phyloP scores from a whole-genome alignment of 2,888 invertebrate genomes.

The Leucania comma region DNA sequence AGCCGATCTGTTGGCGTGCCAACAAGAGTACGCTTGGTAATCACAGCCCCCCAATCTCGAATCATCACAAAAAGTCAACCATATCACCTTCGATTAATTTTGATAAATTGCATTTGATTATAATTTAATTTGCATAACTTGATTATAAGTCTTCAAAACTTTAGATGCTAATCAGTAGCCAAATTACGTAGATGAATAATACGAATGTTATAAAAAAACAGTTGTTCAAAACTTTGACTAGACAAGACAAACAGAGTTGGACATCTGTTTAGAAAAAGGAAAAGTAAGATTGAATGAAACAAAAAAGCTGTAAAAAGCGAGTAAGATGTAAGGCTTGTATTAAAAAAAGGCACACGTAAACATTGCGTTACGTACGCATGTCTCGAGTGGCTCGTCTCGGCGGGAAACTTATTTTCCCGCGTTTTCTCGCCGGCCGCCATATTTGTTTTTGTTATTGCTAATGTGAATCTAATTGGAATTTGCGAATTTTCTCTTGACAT shows the following conservation, averaged over 20 bases:
- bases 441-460: constrained; percentile 75
- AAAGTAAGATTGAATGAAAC: constrained; percentile 47
- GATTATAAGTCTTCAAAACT: constrained; percentile 28
- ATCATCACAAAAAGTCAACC: constrained; percentile 38
- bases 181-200: constrained; percentile 15
- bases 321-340: constrained; percentile 53
- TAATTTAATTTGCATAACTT: constrained; percentile 57
- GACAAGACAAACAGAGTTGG: constrained; percentile 30
- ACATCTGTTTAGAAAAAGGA: constrained; percentile 55
- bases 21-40: constrained; percentile 58
- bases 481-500: constrained; percentile 45
- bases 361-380: constrained; percentile 86
- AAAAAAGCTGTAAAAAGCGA: constrained; percentile 59
- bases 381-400: constrained; percentile 81
- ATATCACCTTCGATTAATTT: constrained; percentile 38
- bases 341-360: constrained; percentile 76
- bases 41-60: constrained; percentile 36
- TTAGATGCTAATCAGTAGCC: constrained; percentile 39
- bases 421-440: constrained; percentile 80
- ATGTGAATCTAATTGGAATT: constrained; percentile 82
- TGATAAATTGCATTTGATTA: constrained; percentile 53
- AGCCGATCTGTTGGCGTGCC: constrained; percentile 70
- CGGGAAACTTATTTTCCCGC: constrained; percentile 90
- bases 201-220: constrained; percentile 20
- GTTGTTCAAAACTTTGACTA: constrained; percentile 31